Evolutionary conservation across 2,797 vertebrate genomes (phyloP).

Genomic region (Anguilla marmorata): DNA sequence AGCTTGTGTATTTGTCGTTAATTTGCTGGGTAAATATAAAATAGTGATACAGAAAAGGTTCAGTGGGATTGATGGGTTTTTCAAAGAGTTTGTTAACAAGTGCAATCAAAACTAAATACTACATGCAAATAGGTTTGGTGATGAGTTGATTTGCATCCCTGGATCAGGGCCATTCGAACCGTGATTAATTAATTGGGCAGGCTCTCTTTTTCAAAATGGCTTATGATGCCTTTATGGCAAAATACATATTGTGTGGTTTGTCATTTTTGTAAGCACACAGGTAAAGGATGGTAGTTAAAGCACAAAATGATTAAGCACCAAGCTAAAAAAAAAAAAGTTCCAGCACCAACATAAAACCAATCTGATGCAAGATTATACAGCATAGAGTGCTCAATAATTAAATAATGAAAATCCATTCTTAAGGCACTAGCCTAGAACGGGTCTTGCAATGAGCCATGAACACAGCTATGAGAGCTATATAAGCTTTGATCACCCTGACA

Average conservation of each 20-base stretch:
- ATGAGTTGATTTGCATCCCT: conserved; percentile 3
- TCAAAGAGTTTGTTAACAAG: background rate
- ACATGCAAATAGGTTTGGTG: background rate
- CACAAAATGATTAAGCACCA: background rate
- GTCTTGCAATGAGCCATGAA: background rate
- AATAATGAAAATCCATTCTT: conserved; percentile 3
- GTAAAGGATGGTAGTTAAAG: background rate
- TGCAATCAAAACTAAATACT: background rate
- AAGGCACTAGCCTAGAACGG: background rate
- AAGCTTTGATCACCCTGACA: background rate
- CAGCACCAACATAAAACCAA: background rate
- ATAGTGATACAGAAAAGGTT: background rate
- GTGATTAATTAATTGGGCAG: background rate
- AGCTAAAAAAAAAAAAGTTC: background rate
- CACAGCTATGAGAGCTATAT: background rate
- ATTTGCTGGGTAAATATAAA: conserved; percentile 15
- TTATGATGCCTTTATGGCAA: background rate
- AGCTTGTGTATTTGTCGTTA: background rate
- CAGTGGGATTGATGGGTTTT: background rate
- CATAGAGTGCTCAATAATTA: background rate
- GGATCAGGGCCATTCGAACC: background rate
- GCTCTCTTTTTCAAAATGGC: background rate
- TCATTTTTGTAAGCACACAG: background rate
- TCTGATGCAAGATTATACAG: background rate
- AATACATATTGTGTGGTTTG: background rate